Conservation (phyloP, 2,888 invertebrate species). For the Melangyna quadrimaculata region DNA sequence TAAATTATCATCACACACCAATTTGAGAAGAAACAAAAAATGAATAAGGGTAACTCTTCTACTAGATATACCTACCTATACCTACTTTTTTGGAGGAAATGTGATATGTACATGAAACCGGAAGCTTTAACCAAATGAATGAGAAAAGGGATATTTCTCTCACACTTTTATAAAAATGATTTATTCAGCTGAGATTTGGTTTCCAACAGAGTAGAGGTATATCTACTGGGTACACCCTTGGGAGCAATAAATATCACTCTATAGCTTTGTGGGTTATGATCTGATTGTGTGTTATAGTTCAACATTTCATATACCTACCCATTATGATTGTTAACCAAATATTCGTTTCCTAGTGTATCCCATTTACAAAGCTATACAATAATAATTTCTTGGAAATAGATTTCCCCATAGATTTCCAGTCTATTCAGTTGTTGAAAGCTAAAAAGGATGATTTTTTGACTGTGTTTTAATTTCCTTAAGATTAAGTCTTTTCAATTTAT, state of each 20-base stretch:
- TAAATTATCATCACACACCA: slow-evolving; percentile 38
- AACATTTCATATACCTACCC: not conserved
- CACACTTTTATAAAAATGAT: slow-evolving; percentile 43
- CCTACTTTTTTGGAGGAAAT: not conserved
- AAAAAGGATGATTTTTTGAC: not conserved
- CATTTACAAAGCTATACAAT: not conserved
- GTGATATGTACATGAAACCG: slow-evolving; percentile 13
- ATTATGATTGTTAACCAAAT: not conserved
- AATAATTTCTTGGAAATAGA: not conserved
- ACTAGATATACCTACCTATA: too few species aligned
- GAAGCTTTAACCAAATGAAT: slow-evolving; percentile 43
- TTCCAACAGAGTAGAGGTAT: not conserved
- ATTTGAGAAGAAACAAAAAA: not conserved
- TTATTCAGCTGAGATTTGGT: slow-evolving; percentile 48
- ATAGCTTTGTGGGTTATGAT: slow-evolving; percentile 18
- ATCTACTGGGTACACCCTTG: slow-evolving; percentile 29
- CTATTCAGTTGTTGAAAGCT: not conserved
- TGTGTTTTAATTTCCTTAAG: not conserved
- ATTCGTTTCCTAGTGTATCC: not conserved
- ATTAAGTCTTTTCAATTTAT: too few species aligned
- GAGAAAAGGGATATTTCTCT: slow-evolving; percentile 26
- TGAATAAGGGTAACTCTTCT: slow-evolving; percentile 22
- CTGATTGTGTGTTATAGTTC: slow-evolving; percentile 2
- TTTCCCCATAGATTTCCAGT: slow-evolving; percentile 19
- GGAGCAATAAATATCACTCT: slow-evolving; percentile 48